These are phyloP conservation scores for Sebastes taczanowskii DNA, from an alignment of 2,797 vertebrate species.

Conservation along the genomic window DNA sequence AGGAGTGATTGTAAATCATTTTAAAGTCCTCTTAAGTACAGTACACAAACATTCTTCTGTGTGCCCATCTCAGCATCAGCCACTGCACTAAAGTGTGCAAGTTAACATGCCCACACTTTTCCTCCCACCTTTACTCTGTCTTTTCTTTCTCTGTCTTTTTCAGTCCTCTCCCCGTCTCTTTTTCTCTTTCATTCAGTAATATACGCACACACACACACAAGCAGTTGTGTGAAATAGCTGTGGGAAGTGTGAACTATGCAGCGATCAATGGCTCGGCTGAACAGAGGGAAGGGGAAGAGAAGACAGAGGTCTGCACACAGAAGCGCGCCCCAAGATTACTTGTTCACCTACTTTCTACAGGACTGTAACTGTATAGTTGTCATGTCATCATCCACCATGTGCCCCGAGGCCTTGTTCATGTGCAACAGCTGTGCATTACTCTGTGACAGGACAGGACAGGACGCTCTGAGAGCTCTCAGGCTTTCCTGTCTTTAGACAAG, in stretches of 20 bases:
- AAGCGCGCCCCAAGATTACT: not conserved
- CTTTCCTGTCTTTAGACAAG: not conserved
- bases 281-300: constrained; percentile 15
- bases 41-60: not conserved
- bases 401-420: not conserved
- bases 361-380: not conserved
- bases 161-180: not conserved
- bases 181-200: not conserved
- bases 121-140: not conserved
- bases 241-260: constrained; percentile 37
- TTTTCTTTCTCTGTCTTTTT: not conserved
- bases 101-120: not conserved
- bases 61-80: not conserved
- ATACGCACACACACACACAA: not conserved
- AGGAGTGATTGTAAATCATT: too few relatives aligned
- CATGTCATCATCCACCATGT: not conserved
- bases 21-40: not conserved
- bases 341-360: constrained; percentile 23
- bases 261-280: not conserved
- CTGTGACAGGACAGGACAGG: not conserved
- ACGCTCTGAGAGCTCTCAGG: not conserved
- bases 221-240: not conserved
- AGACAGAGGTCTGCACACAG: not conserved
- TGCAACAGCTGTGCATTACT: not conserved
- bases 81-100: not conserved